A percentile compares a stretch with the other conserved stretches of the same genome.
These are phyloP conservation scores for Notodromas monacha DNA, from an alignment of 2,888 invertebrate species.

Conservation along the genomic window DNA sequence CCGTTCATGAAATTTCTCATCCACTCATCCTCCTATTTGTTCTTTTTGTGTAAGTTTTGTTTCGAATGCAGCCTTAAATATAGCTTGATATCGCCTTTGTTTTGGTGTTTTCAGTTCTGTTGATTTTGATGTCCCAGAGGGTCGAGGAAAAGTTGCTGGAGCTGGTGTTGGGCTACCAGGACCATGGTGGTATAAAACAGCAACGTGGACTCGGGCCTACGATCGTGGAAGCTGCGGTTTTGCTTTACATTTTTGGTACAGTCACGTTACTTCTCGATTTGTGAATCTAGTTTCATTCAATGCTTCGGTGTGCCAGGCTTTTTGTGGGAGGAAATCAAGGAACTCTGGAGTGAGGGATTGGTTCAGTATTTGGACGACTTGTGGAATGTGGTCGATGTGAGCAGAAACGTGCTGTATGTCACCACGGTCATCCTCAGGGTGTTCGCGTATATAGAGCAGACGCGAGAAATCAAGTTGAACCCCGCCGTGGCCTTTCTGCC, in stretches of 20 bases:
- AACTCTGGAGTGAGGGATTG: slow-evolving; percentile 59
- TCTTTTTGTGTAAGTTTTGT: slow-evolving; percentile 48
- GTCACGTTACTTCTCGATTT: too few relatives aligned
- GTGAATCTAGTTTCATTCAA: slow-evolving; percentile 8
- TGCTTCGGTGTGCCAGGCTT: too few relatives aligned
- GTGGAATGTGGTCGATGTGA: slow-evolving; percentile 91
- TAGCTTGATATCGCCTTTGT: slow-evolving; percentile 7
- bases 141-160: slow-evolving; percentile 41
- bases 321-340: slow-evolving; percentile 67
- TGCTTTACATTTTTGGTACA: too few relatives aligned
- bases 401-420: slow-evolving; percentile 52
- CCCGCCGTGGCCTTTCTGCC: slow-evolving; percentile 36
- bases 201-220: slow-evolving; percentile 10
- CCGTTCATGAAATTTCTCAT: slow-evolving; percentile 90
- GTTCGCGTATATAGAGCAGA: slow-evolving; percentile 40
- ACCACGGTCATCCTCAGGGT: slow-evolving; percentile 29
- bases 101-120: slow-evolving; percentile 27
- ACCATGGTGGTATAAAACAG: slow-evolving; percentile 42
- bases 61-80: background rate
- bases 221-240: slow-evolving; percentile 10
- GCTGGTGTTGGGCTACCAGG: too few relatives aligned
- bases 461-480: slow-evolving; percentile 29
- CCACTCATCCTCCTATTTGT: slow-evolving; percentile 69
- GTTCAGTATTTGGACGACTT: slow-evolving; percentile 53
- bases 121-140: slow-evolving; percentile 69